A percentile compares a stretch with the other conserved stretches of the same genome.
phyloP scores from a whole-genome alignment of 2,797 vertebrate genomes.

The Eulemur coronatus region DNA sequence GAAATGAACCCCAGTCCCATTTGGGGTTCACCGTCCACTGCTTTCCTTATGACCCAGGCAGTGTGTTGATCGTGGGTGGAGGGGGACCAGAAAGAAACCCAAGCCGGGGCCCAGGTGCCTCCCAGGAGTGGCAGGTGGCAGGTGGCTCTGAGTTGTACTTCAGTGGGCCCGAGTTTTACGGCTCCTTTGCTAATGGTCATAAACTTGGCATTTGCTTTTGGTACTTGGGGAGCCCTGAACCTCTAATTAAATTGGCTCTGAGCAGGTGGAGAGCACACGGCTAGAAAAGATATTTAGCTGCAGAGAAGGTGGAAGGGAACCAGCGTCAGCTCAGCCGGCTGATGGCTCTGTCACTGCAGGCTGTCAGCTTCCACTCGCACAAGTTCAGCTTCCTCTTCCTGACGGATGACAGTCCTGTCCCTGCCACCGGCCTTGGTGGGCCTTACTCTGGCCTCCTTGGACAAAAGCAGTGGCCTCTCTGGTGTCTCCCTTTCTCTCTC shows the following conservation, averaged over 20 bases:
- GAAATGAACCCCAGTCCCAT: neutral
- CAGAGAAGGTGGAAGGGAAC: neutral
- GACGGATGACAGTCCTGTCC: neutral
- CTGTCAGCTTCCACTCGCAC: neutral
- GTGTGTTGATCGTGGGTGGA: neutral
- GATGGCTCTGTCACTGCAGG: neutral
- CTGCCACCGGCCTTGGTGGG: accelerated
- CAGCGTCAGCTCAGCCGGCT: accelerated
- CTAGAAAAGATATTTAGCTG: neutral
- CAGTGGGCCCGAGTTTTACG: neutral
- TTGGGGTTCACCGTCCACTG: neutral
- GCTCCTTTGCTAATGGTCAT: constrained; percentile 44
- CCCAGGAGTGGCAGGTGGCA: neutral
- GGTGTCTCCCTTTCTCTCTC: neutral
- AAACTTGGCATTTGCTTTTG: constrained; percentile 60
- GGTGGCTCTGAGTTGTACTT: neutral
- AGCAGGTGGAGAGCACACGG: constrained; percentile 31
- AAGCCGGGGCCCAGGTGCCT: neutral
- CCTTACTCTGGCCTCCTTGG: neutral
- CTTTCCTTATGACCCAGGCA: constrained; percentile 22
- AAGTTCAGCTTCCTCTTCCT: neutral
- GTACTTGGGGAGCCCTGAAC: constrained; percentile 45
- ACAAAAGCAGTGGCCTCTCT: neutral
- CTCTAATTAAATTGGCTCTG: constrained; percentile 57
- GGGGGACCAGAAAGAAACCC: neutral